Evolutionary conservation across 2,113 vertebrate genomes (phyloP).

Genomic region (Nematolebias whitei): DNA sequence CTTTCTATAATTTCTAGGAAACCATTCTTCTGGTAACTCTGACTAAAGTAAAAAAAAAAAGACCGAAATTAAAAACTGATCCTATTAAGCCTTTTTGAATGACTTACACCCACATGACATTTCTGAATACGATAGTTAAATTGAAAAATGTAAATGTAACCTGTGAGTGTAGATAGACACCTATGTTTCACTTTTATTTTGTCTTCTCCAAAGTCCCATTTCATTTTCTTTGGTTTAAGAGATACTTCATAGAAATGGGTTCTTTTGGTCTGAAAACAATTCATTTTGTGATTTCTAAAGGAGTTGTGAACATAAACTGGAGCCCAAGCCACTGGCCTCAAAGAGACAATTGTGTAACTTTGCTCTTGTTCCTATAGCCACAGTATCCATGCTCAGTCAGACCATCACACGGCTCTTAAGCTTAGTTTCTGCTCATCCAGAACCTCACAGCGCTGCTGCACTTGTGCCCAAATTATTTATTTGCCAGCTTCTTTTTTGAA

Average conservation of each 20-base stretch:
- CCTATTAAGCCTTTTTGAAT: no score
- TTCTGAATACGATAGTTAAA: no score
- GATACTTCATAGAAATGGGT: neutral
- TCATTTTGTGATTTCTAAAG: conserved; percentile 14
- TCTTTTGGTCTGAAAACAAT: conserved; percentile 5
- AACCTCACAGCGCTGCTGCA: conserved; percentile 15
- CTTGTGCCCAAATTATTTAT: neutral
- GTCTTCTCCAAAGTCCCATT: no score
- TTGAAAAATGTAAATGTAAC: no score
- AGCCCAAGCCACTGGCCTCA: conserved; percentile 36
- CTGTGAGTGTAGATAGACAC: no score
- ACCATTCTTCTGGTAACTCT: no score
- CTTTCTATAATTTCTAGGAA: no score
- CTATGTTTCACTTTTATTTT: no score
- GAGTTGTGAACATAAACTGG: conserved; percentile 7
- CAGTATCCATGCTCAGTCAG: conserved; percentile 20
- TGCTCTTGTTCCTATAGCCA: conserved; percentile 20
- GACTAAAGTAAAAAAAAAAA: no score
- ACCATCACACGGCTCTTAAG: conserved; percentile 12
- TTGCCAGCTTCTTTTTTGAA: conserved; percentile 39
- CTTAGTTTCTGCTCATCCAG: conserved; percentile 25
- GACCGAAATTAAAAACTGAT: no score
- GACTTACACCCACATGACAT: no score
- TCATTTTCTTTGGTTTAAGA: conserved; percentile 1
- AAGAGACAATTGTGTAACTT: conserved; percentile 44